Conservation (phyloP, 2,888 invertebrate genomes). For the Acronicta aceris region DNA sequence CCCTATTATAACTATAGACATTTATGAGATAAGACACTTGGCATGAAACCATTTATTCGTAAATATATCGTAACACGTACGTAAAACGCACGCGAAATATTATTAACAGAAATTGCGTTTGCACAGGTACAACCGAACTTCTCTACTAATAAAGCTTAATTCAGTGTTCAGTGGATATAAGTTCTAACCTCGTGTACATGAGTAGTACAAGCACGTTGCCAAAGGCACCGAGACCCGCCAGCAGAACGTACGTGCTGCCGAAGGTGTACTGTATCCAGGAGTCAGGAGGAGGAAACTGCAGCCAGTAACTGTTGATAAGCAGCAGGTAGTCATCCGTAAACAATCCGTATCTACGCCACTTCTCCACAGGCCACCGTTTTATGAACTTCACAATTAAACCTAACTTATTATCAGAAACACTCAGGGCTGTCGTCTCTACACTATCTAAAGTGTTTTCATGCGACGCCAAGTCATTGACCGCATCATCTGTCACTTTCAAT, state of each 20-base stretch:
- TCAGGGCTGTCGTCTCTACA: constrained; percentile 23
- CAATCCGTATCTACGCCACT: constrained; percentile 87
- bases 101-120: neutral
- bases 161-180: constrained; percentile 33
- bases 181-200: constrained; percentile 92
- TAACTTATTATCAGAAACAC: constrained; percentile 34
- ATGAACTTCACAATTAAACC: constrained; percentile 72
- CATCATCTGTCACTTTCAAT: constrained; percentile 49
- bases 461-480: constrained; percentile 31
- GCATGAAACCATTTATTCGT: constrained; percentile 11
- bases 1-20: neutral
- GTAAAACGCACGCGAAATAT: neutral
- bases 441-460: constrained; percentile 37
- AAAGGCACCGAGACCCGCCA: constrained; percentile 90
- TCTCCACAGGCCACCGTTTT: constrained; percentile 77
- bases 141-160: neutral
- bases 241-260: constrained; percentile 90
- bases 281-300: constrained; percentile 91
- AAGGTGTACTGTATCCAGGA: constrained; percentile 89
- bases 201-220: constrained; percentile 92
- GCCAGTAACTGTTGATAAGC: constrained; percentile 92
- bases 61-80: constrained; percentile 11
- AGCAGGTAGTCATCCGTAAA: constrained; percentile 89
- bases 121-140: neutral
- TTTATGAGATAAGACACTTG: constrained; percentile 11